phyloP scores from a whole-genome alignment of 2,113 vertebrate genomes.

The Cyprichromis sp. region DNA sequence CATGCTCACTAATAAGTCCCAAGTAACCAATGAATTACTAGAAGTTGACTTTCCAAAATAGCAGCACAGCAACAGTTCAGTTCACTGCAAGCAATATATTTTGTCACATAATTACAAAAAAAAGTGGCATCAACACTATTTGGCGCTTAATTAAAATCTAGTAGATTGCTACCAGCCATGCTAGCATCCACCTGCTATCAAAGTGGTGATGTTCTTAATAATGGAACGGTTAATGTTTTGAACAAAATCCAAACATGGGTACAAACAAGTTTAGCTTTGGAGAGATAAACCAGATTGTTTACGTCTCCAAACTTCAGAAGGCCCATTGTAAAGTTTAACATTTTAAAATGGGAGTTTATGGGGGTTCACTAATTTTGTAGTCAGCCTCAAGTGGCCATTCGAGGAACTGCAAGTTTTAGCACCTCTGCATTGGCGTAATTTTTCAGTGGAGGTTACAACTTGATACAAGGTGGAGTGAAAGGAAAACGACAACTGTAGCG shows the following conservation, averaged over 20 bases:
- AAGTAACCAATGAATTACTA: not conserved
- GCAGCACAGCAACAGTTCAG: not conserved
- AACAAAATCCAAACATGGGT: not conserved
- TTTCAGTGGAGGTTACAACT: not conserved
- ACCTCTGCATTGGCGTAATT: rapidly evolving
- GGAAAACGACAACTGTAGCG: not conserved
- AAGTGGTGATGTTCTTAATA: not conserved
- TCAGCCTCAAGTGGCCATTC: not conserved
- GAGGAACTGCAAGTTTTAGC: not conserved
- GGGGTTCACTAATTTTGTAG: not conserved
- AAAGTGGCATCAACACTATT: not conserved
- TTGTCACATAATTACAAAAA: not conserved
- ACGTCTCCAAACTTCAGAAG: not conserved
- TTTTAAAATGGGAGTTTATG: not conserved
- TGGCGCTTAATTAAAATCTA: not conserved
- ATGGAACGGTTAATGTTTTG: not conserved
- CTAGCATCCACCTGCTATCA: not conserved
- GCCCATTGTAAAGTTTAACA: not conserved
- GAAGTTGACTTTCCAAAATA: not conserved
- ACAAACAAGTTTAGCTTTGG: not conserved
- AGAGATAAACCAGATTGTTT: not conserved
- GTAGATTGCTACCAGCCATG: not conserved
- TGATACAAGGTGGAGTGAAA: not conserved
- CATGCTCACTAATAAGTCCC: not conserved
- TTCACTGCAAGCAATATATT: not conserved